Percentiles rank a stretch among this genome's conserved stretches.
Conservation (phyloP, 23 tunicate species). For the Ascidia mentula region DNA sequence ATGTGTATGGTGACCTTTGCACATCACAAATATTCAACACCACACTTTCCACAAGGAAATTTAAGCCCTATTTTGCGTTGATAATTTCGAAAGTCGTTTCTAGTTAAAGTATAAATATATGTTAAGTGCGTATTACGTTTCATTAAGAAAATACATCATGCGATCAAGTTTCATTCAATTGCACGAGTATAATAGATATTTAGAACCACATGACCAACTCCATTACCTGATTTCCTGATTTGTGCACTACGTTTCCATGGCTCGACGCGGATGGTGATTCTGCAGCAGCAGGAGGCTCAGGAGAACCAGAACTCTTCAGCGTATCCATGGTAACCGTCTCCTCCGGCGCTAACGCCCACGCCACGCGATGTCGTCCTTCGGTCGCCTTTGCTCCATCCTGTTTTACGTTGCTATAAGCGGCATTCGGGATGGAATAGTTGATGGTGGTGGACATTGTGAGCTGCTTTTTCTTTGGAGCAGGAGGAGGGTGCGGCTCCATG, state of each 20-base stretch:
- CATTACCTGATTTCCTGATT: constrained; percentile 46
- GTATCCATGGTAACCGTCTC: constrained; percentile 74
- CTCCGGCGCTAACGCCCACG: constrained; percentile 36
- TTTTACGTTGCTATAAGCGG: not conserved
- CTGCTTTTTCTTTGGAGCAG: constrained; percentile 34
- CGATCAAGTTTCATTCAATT: too few relatives aligned
- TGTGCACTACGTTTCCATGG: constrained; percentile 18
- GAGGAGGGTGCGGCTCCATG: constrained; percentile 77
- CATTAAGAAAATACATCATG: too few relatives aligned
- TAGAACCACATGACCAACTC: not conserved
- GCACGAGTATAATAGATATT: too few relatives aligned
- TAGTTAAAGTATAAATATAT: too few relatives aligned
- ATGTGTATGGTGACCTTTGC: constrained; percentile 78
- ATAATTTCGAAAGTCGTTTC: too few relatives aligned
- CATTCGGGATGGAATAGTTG: constrained; percentile 48
- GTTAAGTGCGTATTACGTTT: too few relatives aligned
- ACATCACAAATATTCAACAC: too few relatives aligned
- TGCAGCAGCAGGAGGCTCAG: constrained; percentile 14
- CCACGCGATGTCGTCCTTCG: constrained; percentile 28
- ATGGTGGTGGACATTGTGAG: constrained; percentile 42
- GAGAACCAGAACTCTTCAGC: constrained; percentile 59
- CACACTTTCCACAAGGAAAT: too few relatives aligned
- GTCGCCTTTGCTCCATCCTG: not conserved
- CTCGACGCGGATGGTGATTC: not conserved
- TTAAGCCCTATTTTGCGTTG: too few relatives aligned